Percentiles rank a stretch among this genome's conserved stretches.
These are phyloP conservation scores for Muntiacus muntjak DNA, from an alignment of 2,113 vertebrate species.

Conservation along the genomic window DNA sequence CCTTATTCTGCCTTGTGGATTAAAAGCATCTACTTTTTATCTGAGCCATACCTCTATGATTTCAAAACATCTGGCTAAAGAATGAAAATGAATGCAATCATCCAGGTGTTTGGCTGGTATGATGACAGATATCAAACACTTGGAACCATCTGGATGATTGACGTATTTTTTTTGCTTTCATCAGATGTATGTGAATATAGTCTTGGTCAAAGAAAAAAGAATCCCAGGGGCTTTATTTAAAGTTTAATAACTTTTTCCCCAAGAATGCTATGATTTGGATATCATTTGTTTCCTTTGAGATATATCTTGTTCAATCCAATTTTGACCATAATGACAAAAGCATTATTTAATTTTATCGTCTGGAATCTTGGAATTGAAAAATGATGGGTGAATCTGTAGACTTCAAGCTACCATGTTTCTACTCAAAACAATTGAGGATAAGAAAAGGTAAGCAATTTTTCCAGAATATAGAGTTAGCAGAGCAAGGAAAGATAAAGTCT, in stretches of 20 bases:
- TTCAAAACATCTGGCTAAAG: slow-evolving; percentile 57
- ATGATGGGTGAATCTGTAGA: neutral
- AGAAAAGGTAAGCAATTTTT: neutral
- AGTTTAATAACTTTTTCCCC: neutral
- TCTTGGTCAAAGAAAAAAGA: neutral
- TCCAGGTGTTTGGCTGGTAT: slow-evolving; percentile 57
- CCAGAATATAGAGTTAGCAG: neutral
- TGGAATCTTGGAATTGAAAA: neutral
- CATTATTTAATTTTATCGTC: neutral
- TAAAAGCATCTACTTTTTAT: slow-evolving; percentile 12
- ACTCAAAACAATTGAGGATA: neutral
- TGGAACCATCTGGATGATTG: slow-evolving; percentile 42
- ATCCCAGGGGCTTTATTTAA: neutral
- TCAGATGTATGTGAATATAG: slow-evolving; percentile 15
- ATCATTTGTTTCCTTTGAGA: neutral
- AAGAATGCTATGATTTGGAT: neutral
- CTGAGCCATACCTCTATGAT: neutral
- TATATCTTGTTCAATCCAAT: neutral
- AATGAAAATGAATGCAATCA: slow-evolving; percentile 41
- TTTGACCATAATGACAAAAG: neutral
- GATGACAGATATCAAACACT: slow-evolving; percentile 58
- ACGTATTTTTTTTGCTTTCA: neutral
- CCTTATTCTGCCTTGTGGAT: neutral
- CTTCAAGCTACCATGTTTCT: neutral
- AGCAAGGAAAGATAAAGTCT: neutral